Evolutionary conservation across 2,797 vertebrate species (phyloP).

Genomic region (Austrolebias charrua): DNA sequence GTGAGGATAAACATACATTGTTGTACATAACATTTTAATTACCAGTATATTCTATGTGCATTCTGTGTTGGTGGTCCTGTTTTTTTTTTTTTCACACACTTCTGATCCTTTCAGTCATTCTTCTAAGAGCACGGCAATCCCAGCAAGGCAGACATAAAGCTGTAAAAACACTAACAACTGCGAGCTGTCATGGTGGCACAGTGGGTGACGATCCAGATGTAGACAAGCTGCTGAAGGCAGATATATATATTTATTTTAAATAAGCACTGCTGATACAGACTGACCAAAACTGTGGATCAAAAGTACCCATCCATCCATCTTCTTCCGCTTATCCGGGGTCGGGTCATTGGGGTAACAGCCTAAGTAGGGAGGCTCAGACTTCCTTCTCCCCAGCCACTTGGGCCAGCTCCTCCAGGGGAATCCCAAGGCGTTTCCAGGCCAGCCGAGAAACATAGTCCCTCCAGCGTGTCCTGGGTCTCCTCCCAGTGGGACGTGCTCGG

Average conservation of each 20-base stretch:
- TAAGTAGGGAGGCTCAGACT: no score
- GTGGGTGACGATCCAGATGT: not conserved
- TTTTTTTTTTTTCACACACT: conserved; percentile 9
- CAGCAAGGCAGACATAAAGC: not conserved
- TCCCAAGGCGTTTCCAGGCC: no score
- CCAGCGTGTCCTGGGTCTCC: no score
- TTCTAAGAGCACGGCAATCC: conserved; percentile 30
- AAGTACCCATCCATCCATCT: no score
- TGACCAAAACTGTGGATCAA: not conserved
- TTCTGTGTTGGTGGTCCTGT: not conserved
- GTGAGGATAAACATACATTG: no score
- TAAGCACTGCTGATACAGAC: not conserved
- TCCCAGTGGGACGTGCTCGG: no score
- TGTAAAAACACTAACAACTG: conserved; percentile 28
- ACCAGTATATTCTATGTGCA: no score
- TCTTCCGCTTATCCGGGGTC: no score
- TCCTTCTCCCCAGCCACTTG: no score
- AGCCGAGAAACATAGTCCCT: no score
- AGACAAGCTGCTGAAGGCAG: not conserved
- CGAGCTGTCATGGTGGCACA: not conserved
- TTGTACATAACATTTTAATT: not conserved
- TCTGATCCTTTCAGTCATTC: conserved; percentile 8
- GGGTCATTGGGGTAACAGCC: no score
- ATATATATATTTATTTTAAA: not conserved
- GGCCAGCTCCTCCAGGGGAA: no score